Conservation (phyloP, 1,140 invertebrate species). For the Rhagoletis zephyria region DNA sequence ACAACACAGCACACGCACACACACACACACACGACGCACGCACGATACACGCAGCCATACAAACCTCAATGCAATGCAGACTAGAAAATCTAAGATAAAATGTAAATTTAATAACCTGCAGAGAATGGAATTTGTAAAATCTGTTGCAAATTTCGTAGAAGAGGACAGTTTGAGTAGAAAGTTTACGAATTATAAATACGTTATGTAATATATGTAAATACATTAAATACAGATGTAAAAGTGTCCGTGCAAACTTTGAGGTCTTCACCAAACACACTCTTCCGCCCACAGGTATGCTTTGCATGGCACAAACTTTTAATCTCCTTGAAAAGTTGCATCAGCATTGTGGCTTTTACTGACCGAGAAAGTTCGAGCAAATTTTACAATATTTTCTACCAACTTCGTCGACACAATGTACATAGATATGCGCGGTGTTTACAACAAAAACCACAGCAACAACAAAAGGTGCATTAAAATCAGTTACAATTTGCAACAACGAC, state of each 20-base stretch:
- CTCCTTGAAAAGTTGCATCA: background rate
- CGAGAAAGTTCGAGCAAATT: background rate
- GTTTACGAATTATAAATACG: slow-evolving; percentile 37
- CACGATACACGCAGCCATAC: background rate
- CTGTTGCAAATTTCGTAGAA: slow-evolving; percentile 14
- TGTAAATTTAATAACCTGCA: slow-evolving; percentile 42
- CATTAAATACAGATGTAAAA: background rate
- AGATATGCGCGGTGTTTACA: background rate
- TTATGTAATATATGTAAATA: slow-evolving; percentile 15
- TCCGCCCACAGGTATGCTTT: background rate
- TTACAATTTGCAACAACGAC: background rate
- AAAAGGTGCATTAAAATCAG: background rate
- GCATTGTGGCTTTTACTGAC: slow-evolving; percentile 17
- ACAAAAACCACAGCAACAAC: background rate
- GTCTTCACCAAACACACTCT: background rate
- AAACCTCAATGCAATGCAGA: too few relatives aligned
- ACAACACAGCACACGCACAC: background rate
- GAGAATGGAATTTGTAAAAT: slow-evolving; percentile 31
- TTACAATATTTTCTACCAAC: background rate
- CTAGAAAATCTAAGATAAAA: slow-evolving; percentile 33
- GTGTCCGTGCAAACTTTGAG: background rate
- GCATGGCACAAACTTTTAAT: background rate
- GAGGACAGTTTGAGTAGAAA: background rate
- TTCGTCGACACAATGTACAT: background rate
- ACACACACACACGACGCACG: background rate